Base-by-base conservation (phyloP, 37 sponge, comb jelly and placozoan genomes). In the Crambe crambe region DNA sequence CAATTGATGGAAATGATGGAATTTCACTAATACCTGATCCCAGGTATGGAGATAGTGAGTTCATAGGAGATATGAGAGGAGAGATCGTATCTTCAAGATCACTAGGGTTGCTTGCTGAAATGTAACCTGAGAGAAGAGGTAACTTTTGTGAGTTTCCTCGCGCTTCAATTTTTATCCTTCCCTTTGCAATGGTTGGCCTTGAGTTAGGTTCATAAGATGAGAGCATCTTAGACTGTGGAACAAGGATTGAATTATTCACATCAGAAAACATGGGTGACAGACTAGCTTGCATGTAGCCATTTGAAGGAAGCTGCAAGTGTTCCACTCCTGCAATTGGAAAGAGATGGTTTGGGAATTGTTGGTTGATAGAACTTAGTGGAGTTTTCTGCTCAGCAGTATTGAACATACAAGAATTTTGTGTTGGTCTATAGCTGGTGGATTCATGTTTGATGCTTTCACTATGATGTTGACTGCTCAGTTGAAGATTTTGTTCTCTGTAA, bases 241-340 rank as follows among this genome's bases (percentile, higher is more conserved):
- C 40, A 27, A 80, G 83, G 15, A 91, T 82, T 36, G 92, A 86
- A 56, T 47, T 47, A 47, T 15, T 81, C 1, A 87, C 56, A 62
- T 91, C 88, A 34, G 87, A 86, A 22, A 78, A 77, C 25, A 84
- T 70, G 6, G 91, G 91, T n/a, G n/a, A n/a, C n/a, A n/a, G n/a
- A n/a, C n/a, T n/a, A n/a, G n/a, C n/a, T n/a, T n/a, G n/a, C n/a
- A n/a, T n/a, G n/a, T n/a, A n/a, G n/a, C n/a, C n/a, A n/a, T n/a
- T n/a, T n/a, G n/a, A 20, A 87, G 78, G 85, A n/a, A 77, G 85
- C 72, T 70, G 77, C 30, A 85, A 43, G 37, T 70, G 80, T 1
- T 80, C 70, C 26, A 68, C 23, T 42, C 35, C 12, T 47, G 51
- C 51, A 47, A 47, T 15, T 3, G 74, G 31, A 26, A 56, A 73